Evolutionary conservation across 2,888 invertebrate species (phyloP), one percentile per base, ranked within the genome.

Genomic region (Machimus rusticus): DNA sequence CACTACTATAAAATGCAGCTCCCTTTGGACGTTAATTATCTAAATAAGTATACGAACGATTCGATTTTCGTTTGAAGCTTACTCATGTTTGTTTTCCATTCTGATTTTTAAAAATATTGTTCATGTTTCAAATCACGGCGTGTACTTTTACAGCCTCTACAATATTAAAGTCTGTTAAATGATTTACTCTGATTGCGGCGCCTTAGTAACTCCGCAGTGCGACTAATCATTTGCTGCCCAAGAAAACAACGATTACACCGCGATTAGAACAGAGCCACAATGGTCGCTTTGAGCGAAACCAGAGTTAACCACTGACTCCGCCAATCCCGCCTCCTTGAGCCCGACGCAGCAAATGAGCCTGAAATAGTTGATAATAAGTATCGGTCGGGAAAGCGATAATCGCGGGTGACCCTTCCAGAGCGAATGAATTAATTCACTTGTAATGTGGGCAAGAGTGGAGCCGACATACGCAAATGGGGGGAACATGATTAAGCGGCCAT

Each of bases 381-480:
- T 66, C 66, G 66, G 66, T 28, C 66, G 28, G 66, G 66, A 66
- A 66, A 66, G 66, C 66, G 23, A 39, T 78, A 78, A 78, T 78
- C 43, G 43, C 39, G 14, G 39, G 78, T 23, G 43, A 78, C 78
- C 43, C 66, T 66, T 66, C 66, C 23, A 66, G 66, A 28, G 66
- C 23, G 28, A 23, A 66, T 66, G 66, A 66, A 66, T 66, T 66
- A 66, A 78, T 78, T 43, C 19, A 46, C 39, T 19, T 23, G 37
- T 78, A 78, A 78, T 78, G 78, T 78, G 37, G 37, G 43, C 78
- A 78, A 43, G 43, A 43, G 78, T 78, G 78, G 19, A n/a, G 43
- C 37, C 78, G 43, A 16, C 34, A 12, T 28, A 39, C 23, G 23
- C 14, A 78, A 43, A 78, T 78, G 78, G 39, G 46, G 46, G 43